phyloP scores from a whole-genome alignment of 2,888 invertebrate species.

The Girardia tigrina region DNA sequence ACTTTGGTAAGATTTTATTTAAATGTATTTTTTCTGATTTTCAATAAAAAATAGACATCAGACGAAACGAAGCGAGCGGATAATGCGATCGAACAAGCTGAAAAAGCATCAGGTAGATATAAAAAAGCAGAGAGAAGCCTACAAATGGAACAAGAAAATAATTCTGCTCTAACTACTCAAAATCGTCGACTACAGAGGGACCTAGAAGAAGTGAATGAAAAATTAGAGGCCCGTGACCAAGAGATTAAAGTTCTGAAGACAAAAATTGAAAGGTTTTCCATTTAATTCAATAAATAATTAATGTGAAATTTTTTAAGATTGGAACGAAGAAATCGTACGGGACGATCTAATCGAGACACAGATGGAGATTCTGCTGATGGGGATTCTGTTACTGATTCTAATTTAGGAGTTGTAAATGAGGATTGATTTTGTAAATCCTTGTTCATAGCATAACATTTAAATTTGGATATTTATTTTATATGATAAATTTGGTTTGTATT shows the following conservation, averaged over 20 bases:
- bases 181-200: background rate
- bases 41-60: background rate
- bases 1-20: background rate
- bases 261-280: background rate
- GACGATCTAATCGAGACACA: background rate
- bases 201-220: background rate
- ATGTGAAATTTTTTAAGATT: background rate
- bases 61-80: background rate
- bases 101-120: background rate
- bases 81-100: background rate
- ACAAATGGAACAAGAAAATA: slow-evolving; percentile 19
- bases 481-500: background rate
- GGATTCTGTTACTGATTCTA: background rate
- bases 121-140: slow-evolving; percentile 15
- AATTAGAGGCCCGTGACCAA: background rate
- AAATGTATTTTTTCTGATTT: background rate
- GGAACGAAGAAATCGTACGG: background rate
- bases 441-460: background rate
- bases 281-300: background rate
- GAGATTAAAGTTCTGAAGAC: background rate
- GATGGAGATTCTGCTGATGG: background rate
- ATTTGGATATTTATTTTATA: background rate
- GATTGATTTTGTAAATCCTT: background rate
- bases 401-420: background rate
- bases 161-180: slow-evolving; percentile 1